These are phyloP conservation scores for Oreonectes daqikongensis DNA, from an alignment of 2,797 vertebrate genomes.

Conservation along the genomic window DNA sequence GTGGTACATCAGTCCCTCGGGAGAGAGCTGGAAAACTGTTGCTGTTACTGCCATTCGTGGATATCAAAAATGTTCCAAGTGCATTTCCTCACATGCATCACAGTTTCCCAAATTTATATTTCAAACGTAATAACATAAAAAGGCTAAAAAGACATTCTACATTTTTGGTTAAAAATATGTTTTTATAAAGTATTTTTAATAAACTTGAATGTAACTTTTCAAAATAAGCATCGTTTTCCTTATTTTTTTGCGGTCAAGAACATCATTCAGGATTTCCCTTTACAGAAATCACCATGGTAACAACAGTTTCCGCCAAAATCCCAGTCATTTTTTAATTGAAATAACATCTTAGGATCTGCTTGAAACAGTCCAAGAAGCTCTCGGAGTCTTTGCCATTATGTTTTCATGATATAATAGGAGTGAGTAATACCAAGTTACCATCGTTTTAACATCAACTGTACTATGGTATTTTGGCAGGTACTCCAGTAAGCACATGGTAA, in stretches of 20 bases:
- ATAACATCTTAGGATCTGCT: not conserved
- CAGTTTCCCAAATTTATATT: not conserved
- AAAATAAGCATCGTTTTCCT: conserved; percentile 5
- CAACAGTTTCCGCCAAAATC: not conserved
- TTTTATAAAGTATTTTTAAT: not conserved
- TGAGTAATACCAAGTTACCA: not conserved
- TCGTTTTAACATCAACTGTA: not conserved
- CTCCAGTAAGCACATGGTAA: not conserved
- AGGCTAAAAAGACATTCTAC: too few relatives aligned
- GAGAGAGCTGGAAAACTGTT: conserved; percentile 30
- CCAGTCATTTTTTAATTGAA: not conserved
- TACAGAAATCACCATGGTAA: not conserved
- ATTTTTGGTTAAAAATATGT: not conserved
- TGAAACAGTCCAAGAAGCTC: too few relatives aligned
- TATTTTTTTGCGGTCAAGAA: not conserved
- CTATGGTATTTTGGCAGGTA: not conserved
- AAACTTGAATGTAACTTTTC: not conserved
- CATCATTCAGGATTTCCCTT: conserved; percentile 26
- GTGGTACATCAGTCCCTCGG: conserved; percentile 18
- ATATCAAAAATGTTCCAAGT: conserved; percentile 17
- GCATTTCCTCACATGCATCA: conserved; percentile 2
- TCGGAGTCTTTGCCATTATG: not conserved
- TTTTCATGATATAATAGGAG: not conserved
- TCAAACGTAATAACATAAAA: too few relatives aligned
- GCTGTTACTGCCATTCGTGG: too few relatives aligned